Percentiles rank a stretch among this genome's conserved stretches.
Conservation (phyloP, 64 coral and sea anemone species). For the Anthopleura sola region DNA sequence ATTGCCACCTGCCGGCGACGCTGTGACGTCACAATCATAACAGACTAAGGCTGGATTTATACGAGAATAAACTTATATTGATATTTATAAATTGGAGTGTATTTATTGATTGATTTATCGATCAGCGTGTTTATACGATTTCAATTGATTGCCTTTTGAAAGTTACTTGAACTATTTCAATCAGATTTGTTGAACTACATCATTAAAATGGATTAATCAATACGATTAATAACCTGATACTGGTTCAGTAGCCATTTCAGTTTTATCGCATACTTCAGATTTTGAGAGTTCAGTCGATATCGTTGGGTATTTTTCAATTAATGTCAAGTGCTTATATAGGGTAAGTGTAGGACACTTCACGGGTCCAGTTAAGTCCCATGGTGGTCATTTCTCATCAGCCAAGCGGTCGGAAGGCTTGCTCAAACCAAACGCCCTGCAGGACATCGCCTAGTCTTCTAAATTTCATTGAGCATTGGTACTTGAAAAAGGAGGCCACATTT, state of each 20-base stretch:
- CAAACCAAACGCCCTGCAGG: not conserved
- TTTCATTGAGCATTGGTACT: not conserved
- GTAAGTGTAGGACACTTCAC: too few species aligned
- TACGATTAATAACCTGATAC: not conserved
- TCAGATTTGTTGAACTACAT: not conserved
- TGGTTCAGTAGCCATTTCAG: not conserved
- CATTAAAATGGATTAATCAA: not conserved
- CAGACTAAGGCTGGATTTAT: not conserved
- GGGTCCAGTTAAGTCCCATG: too few species aligned
- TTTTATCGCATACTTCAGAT: not conserved
- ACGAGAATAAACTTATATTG: not conserved
- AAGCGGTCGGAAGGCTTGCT: too few species aligned
- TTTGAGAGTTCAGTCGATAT: not conserved
- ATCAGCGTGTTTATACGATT: not conserved
- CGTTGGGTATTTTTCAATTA: not conserved
- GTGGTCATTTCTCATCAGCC: too few species aligned
- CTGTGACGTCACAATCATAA: slow-evolving; percentile 17
- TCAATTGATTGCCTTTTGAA: not conserved
- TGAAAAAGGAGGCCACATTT: not conserved
- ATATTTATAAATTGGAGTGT: not conserved
- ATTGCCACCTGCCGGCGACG: slow-evolving; percentile 30
- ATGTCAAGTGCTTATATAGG: not conserved
- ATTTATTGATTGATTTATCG: not conserved
- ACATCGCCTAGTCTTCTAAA: not conserved
- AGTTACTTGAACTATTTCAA: not conserved